phyloP scores from a whole-genome alignment of 2,797 vertebrate genomes.

The Platyrinchus mystaceus region DNA sequence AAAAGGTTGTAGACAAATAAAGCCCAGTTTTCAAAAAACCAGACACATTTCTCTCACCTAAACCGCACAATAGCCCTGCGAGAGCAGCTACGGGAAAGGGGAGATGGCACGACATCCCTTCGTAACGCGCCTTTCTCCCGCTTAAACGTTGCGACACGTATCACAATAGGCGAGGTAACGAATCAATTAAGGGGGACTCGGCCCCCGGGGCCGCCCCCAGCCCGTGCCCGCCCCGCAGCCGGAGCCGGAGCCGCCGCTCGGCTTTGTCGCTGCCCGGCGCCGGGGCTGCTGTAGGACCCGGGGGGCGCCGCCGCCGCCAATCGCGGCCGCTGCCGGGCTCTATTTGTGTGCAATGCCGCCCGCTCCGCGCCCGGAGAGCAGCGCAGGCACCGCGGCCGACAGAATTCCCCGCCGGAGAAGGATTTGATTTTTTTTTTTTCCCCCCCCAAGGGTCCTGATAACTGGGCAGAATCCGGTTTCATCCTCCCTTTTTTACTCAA shows the following conservation, averaged over 20 bases:
- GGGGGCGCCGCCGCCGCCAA: conserved; percentile 78
- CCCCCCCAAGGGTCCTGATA: conserved; percentile 24
- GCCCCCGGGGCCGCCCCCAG: background rate
- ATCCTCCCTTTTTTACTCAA: background rate
- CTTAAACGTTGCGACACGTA: conserved; percentile 40
- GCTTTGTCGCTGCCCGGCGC: conserved; percentile 68
- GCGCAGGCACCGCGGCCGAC: conserved; percentile 75
- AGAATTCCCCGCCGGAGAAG: conserved; percentile 76
- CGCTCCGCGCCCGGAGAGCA: conserved; percentile 79
- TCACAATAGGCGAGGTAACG: conserved; percentile 64
- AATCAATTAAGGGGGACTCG: conserved; percentile 65
- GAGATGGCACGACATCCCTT: conserved; percentile 30
- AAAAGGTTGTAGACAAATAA: background rate
- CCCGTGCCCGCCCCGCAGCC: conserved; percentile 42
- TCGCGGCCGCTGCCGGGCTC: conserved; percentile 70
- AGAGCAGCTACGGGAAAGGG: conserved; percentile 26
- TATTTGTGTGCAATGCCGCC: conserved; percentile 82
- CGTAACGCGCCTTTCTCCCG: background rate
- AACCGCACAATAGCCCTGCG: conserved; percentile 20
- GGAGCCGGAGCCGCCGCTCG: conserved; percentile 42
- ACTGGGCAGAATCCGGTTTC: conserved; percentile 58
- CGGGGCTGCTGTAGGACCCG: conserved; percentile 90
- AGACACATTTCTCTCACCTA: conserved; percentile 3
- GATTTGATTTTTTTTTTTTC: conserved; percentile 66
- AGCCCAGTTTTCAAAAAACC: background rate